phyloP scores from a whole-genome alignment of 2,888 invertebrate species.

The Horisme vitalbata region DNA sequence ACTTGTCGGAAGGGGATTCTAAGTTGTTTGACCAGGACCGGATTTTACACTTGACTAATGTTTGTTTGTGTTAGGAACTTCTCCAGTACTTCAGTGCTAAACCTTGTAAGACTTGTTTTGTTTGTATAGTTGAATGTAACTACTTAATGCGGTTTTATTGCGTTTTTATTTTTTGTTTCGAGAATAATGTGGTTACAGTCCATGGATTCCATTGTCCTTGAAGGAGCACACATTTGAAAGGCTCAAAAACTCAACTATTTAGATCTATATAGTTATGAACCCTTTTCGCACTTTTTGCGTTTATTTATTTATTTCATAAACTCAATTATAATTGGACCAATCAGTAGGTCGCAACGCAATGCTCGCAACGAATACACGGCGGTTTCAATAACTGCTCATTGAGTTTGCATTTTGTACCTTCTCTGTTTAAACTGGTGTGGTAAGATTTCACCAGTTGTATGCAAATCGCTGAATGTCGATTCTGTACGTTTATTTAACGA shows the following conservation, averaged over 20 bases:
- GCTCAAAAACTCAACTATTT: neutral
- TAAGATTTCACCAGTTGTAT: conserved; percentile 64
- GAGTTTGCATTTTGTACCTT: conserved; percentile 34
- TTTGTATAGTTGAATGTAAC: conserved; percentile 1
- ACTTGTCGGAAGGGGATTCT: conserved; percentile 23
- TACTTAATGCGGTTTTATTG: conserved; percentile 1
- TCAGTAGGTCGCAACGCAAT: too few relatives aligned
- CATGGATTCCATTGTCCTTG: conserved; percentile 7
- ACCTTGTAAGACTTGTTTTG: conserved; percentile 22
- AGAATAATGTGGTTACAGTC: conserved; percentile 3
- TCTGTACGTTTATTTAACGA: conserved; percentile 45
- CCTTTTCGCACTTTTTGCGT: neutral
- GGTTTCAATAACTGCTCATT: conserved; percentile 14
- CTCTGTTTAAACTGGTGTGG: conserved; percentile 47
- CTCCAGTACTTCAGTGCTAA: conserved; percentile 10
- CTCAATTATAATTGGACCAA: too few relatives aligned
- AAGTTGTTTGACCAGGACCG: conserved; percentile 33
- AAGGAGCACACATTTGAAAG: neutral
- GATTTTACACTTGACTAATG: conserved; percentile 31
- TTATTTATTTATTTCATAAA: too few relatives aligned
- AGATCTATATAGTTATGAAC: neutral
- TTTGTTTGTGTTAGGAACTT: too few relatives aligned
- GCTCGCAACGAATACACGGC: too few relatives aligned
- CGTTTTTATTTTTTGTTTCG: conserved; percentile 5
- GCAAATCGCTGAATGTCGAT: conserved; percentile 57